Conservation (phyloP, 2,797 vertebrate species). For the Thunnus albacares region DNA sequence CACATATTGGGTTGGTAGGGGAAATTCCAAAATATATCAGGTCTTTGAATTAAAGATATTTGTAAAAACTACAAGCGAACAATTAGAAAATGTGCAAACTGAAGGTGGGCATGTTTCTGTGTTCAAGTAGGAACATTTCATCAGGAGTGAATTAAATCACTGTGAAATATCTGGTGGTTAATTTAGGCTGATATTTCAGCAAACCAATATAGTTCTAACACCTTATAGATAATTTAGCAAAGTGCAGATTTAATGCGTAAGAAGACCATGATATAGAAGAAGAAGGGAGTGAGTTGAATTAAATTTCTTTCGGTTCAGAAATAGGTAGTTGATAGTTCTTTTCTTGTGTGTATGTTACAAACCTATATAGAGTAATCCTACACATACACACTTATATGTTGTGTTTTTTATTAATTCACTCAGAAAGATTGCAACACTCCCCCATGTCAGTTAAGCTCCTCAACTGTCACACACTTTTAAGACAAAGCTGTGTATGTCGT, state of each 20-base stretch:
- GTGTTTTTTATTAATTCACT: slow-evolving; percentile 38
- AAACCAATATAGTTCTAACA: slow-evolving; percentile 1
- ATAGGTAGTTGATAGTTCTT: slow-evolving; percentile 9
- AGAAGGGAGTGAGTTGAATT: neutral
- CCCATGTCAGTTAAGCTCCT: slow-evolving; percentile 16
- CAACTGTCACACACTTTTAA: slow-evolving; percentile 34
- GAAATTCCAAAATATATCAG: neutral
- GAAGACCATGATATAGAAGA: slow-evolving; percentile 3
- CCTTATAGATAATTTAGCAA: slow-evolving; percentile 17
- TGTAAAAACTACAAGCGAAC: neutral
- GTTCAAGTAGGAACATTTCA: slow-evolving; percentile 16
- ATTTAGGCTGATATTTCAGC: slow-evolving; percentile 4
- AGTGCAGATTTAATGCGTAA: slow-evolving; percentile 16
- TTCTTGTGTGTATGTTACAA: slow-evolving; percentile 7
- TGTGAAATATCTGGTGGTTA: slow-evolving; percentile 31
- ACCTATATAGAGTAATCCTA: slow-evolving; percentile 10
- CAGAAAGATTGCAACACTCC: slow-evolving; percentile 23
- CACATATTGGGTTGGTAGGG: neutral
- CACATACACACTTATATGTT: neutral
- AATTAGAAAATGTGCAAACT: neutral
- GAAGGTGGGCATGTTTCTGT: neutral
- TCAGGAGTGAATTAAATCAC: slow-evolving; percentile 8
- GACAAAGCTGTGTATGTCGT: slow-evolving; percentile 11
- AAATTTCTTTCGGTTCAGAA: neutral
- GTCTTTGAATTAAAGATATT: neutral